These are phyloP conservation scores for Pollenia labialis DNA, from an alignment of 2,888 invertebrate species.

Conservation along the genomic window DNA sequence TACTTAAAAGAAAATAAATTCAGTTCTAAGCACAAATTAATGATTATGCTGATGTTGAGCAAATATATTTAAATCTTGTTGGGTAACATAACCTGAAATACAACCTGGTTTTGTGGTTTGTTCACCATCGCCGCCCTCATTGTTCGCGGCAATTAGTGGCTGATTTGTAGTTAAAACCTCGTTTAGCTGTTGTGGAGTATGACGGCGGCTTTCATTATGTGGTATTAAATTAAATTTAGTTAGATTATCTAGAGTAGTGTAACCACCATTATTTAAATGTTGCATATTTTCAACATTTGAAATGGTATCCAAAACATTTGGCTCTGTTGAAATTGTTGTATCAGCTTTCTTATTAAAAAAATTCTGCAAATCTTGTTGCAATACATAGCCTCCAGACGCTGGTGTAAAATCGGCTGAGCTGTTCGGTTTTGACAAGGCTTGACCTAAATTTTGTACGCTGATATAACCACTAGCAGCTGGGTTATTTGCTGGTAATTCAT, in stretches of 20 bases:
- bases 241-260: slow-evolving; percentile 68
- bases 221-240: slow-evolving; percentile 35
- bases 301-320: background rate
- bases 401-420: slow-evolving; percentile 16
- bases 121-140: slow-evolving; percentile 2
- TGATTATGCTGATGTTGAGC: slow-evolving; percentile 77
- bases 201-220: background rate
- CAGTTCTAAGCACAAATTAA: slow-evolving; percentile 42
- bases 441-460: slow-evolving; percentile 55
- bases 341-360: slow-evolving; percentile 42
- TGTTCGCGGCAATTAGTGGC: slow-evolving; percentile 28
- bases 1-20: slow-evolving; percentile 41
- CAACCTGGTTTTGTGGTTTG: slow-evolving; percentile 49
- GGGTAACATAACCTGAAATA: slow-evolving; percentile 81
- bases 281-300: slow-evolving; percentile 2
- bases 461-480: slow-evolving; percentile 46
- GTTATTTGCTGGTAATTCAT: background rate
- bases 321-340: background rate
- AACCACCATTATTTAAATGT: slow-evolving; percentile 45
- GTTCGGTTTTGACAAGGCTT: background rate
- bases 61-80: slow-evolving; percentile 79
- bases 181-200: slow-evolving; percentile 36
- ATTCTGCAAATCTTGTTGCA: slow-evolving; percentile 64
- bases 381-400: slow-evolving; percentile 75
- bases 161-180: slow-evolving; percentile 28